These are phyloP conservation scores for Harpagifer antarcticus DNA, from an alignment of 2,797 vertebrate species.

Conservation along the genomic window DNA sequence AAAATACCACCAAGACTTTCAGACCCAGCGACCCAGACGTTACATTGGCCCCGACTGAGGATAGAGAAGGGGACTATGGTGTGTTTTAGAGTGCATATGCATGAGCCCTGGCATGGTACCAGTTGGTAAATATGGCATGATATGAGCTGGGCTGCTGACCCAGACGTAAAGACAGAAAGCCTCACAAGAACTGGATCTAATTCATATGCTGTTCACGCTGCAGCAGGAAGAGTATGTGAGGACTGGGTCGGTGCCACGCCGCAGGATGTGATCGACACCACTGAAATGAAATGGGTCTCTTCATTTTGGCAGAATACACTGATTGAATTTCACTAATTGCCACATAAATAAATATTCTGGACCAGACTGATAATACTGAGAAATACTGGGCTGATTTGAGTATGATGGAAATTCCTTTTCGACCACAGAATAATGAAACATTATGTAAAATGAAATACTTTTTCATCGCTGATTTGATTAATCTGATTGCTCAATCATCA, in stretches of 20 bases:
- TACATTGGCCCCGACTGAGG: conserved; percentile 20
- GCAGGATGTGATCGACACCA: conserved; percentile 34
- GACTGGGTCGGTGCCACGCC: conserved; percentile 48
- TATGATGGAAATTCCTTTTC: conserved; percentile 6
- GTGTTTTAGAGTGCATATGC: conserved; percentile 15
- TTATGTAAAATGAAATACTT: background rate
- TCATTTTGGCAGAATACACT: conserved; percentile 23
- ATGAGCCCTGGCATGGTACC: conserved; percentile 41
- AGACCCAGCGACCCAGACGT: conserved; percentile 43
- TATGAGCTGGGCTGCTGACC: conserved; percentile 44
- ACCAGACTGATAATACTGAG: conserved; percentile 3
- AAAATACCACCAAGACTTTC: background rate
- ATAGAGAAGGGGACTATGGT: conserved; percentile 30
- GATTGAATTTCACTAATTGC: conserved; percentile 40
- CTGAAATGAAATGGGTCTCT: conserved; percentile 37
- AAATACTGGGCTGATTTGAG: conserved; percentile 11
- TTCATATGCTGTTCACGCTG: conserved; percentile 53
- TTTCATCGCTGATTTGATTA: background rate
- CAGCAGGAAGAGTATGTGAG: conserved; percentile 51
- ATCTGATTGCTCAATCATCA: conserved; percentile 6
- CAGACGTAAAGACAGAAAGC: conserved; percentile 60
- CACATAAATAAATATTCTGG: conserved; percentile 36
- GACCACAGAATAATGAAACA: conserved; percentile 1
- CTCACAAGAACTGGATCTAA: conserved; percentile 52
- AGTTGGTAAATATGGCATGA: conserved; percentile 46